Base-by-base conservation (phyloP, 2,797 vertebrate species). In the Pseudocheirus occidentalis region DNA sequence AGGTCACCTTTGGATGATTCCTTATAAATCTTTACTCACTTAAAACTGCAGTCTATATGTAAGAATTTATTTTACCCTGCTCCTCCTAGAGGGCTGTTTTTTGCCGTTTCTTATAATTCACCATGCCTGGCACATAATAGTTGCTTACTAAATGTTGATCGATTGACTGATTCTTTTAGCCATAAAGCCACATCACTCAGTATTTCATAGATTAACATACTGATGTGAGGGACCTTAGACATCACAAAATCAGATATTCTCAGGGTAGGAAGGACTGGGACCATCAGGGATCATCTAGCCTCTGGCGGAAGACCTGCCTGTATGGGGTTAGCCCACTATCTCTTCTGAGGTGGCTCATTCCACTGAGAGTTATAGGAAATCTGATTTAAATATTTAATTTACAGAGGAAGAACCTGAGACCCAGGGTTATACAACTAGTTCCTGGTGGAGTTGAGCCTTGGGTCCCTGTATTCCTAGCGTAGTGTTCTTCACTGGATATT, bases 1-100 rank as follows among this genome's bases (percentile, higher is more conserved):
- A 92, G 95, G 96, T 95, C 95, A 34, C 52, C 56, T 94, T 52
- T 89, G 92, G 53, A 58, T 55, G 66, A 54, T 40, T 46, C 57
- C 93, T 34, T 92, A 55, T 27, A 27, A 27, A 50, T 87, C 21
- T 50, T 50, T 50, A 27, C 40, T 11, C 73, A 46, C n/a, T 81
- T 62, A 40, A 87, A 50, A 27, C 73, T 87, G 24, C 40, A 40
- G 66, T 40, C n/a, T 40, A 0, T 40, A 2, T 81, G 40, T 81
- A 87, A 87, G 24, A 50, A 87, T 73, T 18, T 50, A 21, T 93
- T 95, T 91, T 18, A 27, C 55, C 40, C 90, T 53, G 0, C 90
- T 57, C 54, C 31, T 59, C 50, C 73, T 46, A 10, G 24, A 87
- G 24, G 29, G 28, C 87, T 52, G 13, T 50, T 40, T 50, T 87